Percentiles rank a stretch among this genome's conserved stretches.
These are phyloP conservation scores for Poecilus cupreus DNA, from an alignment of 2,888 invertebrate genomes.

Conservation along the genomic window DNA sequence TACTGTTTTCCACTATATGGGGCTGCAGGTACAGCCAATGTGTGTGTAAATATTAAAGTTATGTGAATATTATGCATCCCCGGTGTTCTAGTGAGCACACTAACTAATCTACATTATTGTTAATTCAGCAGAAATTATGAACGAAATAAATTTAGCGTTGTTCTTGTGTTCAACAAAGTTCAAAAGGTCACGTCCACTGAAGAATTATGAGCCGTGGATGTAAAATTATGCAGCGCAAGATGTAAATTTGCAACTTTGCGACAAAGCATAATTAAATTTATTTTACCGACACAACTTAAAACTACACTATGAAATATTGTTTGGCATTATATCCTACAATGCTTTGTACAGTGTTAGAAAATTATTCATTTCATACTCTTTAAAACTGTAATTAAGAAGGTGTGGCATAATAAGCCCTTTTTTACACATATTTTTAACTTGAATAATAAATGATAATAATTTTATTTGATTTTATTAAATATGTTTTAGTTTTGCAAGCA, in stretches of 20 bases:
- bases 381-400: too few species aligned
- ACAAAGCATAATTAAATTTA: constrained; percentile 40
- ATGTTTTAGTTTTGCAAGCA: too few species aligned
- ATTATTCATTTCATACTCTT: too few species aligned
- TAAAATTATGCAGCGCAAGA: constrained; percentile 24
- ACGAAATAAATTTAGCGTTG: constrained; percentile 1
- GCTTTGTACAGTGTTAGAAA: too few species aligned
- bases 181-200: constrained; percentile 25
- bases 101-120: background rate
- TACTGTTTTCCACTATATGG: too few species aligned
- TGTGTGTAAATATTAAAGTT: too few species aligned
- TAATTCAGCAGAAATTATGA: background rate
- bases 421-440: too few species aligned
- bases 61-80: too few species aligned
- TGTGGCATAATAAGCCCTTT: too few species aligned
- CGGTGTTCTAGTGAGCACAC: background rate
- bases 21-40: too few species aligned
- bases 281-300: background rate
- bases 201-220: constrained; percentile 18
- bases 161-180: constrained; percentile 6
- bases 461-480: too few species aligned
- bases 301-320: background rate
- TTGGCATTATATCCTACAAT: background rate
- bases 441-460: too few species aligned
- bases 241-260: constrained; percentile 34